Evolutionary conservation across 2,888 invertebrate genomes (phyloP), one percentile per base, ranked within the genome.

Genomic region (Nomada flava): DNA sequence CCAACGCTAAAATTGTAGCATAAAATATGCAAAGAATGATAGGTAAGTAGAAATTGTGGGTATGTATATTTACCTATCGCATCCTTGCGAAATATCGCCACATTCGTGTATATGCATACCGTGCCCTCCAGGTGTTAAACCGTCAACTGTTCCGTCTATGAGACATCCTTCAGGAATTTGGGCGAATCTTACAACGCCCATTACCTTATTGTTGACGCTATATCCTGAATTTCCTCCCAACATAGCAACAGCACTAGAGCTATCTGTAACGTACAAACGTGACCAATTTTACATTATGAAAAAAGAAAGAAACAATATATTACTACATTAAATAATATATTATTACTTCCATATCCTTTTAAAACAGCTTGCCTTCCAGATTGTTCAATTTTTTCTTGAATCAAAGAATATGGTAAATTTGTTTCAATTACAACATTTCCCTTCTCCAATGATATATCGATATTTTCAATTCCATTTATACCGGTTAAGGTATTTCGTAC

Each of bases 101-200:
- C 95, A 95, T 93, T 97, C 96, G 90, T 97, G 96, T 57, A 97
- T 94, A 85, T 95, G 95, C 59, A 96, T 91, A 4, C 94, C 94
- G 91, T 96, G 95, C 26, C 82, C 93, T 85, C 97, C 97, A 50
- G 95, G 95, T 0, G 94, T 87, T 62, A 98, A 94, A 0, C 98
- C 97, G 94, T 98, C 98, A 2, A 98, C 94, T 2, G 97, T 97
- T 0, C 98, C 98, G 91, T 98, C 98, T 2, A 98, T 95, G 0
- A 98, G 95, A 69, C 97, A 96, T 0, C 95, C 95, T 0, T 93
- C 88, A 3, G 85, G 23, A 0, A 94, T 93, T 94, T 97, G 96
- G 57, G 96, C 95, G 91, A 98, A 97, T 76, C 98, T 94, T 9
- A 98, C 95, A 20, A 98, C 96, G 0, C 98, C 98, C 90, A 96